These are phyloP conservation scores for Synergus umbraculus DNA, from an alignment of 2,888 invertebrate species.

Conservation along the genomic window DNA sequence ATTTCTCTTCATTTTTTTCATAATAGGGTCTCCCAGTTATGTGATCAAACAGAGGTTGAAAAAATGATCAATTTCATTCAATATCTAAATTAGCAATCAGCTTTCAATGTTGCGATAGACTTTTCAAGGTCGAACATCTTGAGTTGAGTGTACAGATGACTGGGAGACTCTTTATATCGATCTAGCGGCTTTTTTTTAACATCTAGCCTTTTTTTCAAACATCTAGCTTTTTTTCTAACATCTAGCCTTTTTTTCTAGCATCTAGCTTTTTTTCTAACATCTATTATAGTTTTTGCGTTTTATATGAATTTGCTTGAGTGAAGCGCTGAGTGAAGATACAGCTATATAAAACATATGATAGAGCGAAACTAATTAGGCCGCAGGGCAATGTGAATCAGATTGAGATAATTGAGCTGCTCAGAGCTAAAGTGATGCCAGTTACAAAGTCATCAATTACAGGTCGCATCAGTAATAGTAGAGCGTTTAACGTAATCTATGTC, in stretches of 20 bases:
- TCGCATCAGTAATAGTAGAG: conserved; percentile 36
- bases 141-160: not conserved
- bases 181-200: not conserved
- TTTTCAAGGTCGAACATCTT: not conserved
- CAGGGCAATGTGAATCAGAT: conserved; percentile 35
- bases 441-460: conserved; percentile 40
- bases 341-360: conserved; percentile 36
- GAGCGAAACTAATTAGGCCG: conserved; percentile 38
- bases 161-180: not conserved
- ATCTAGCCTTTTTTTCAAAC: not conserved
- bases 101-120: not conserved
- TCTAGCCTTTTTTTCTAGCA: not conserved
- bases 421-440: conserved; percentile 33
- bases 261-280: not conserved
- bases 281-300: not conserved
- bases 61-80: not conserved
- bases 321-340: not conserved
- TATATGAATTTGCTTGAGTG: not conserved
- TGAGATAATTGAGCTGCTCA: conserved; percentile 38
- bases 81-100: not conserved
- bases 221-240: not conserved
- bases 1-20: not conserved
- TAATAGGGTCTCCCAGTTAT: not conserved
- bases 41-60: not conserved
- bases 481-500: conserved; percentile 39